Evolutionary conservation across 2,797 vertebrate genomes (phyloP).

Genomic region (Phataginus tetradactyla): DNA sequence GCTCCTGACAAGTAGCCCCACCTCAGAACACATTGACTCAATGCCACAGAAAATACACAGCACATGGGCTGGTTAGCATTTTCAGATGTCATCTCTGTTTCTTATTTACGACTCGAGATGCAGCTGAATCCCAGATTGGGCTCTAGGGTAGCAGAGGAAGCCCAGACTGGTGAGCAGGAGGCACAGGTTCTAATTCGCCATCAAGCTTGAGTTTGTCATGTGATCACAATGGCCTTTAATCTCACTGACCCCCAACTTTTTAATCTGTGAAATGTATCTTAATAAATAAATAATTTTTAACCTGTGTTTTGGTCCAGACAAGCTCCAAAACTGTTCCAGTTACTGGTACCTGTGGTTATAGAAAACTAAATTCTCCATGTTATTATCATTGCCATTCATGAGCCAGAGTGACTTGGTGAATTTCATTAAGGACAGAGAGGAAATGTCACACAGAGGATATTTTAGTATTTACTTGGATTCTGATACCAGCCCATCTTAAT

Average conservation of each 20-base stretch:
- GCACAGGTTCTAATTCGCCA: not conserved
- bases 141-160: not conserved
- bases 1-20: constrained; percentile 5
- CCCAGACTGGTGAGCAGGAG: not conserved
- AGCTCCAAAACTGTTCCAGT: not conserved
- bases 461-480: constrained; percentile 36
- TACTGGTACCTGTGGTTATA: not conserved
- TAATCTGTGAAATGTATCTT: constrained; percentile 24
- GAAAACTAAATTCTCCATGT: not conserved
- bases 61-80: not conserved
- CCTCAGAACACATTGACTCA: constrained; percentile 34
- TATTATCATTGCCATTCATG: not conserved
- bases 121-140: not conserved
- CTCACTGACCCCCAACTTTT: not conserved
- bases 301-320: not conserved
- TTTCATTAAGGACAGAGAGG: not conserved
- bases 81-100: constrained; percentile 48
- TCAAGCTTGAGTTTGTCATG: not conserved
- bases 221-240: not conserved
- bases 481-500: not conserved
- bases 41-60: not conserved
- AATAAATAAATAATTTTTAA: not conserved
- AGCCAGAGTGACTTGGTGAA: not conserved
- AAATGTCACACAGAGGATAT: not conserved
- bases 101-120: constrained; percentile 25